Percentiles rank a stretch among this genome's conserved stretches.
Evolutionary conservation across 2,888 invertebrate species (phyloP).

Genomic region (Acrobasis suavella): DNA sequence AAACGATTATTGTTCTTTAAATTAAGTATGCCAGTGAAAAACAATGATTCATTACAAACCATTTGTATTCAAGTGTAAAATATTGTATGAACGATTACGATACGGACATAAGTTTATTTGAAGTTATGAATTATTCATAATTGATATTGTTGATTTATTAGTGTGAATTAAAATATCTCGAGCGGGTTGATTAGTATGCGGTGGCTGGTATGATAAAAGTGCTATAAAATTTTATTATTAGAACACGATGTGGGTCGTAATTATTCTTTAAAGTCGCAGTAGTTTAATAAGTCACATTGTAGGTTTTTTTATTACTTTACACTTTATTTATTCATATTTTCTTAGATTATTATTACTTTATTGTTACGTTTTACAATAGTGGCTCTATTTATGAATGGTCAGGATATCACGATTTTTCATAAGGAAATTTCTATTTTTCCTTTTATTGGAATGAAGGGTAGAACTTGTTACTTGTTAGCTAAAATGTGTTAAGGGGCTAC

Average conservation of each 20-base stretch:
- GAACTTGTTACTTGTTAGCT: too few species aligned
- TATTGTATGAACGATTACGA: slow-evolving; percentile 8
- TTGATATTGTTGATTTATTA: slow-evolving; percentile 14
- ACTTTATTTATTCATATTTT: too few species aligned
- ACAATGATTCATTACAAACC: slow-evolving; percentile 20
- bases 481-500: too few species aligned
- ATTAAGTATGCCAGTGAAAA: slow-evolving; percentile 24
- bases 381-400: background rate
- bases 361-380: background rate
- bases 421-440: too few species aligned
- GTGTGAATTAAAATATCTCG: slow-evolving; percentile 16
- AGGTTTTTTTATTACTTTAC: too few species aligned
- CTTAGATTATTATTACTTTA: too few species aligned
- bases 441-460: too few species aligned
- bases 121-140: slow-evolving; percentile 16
- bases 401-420: too few species aligned
- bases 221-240: slow-evolving; percentile 10
- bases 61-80: slow-evolving; percentile 27
- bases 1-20: slow-evolving; percentile 36
- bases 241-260: slow-evolving; percentile 3
- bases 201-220: background rate
- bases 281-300: slow-evolving; percentile 4
- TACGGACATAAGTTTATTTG: slow-evolving; percentile 13
- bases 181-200: slow-evolving; percentile 2
- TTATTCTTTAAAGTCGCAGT: background rate